Conservation (phyloP, 2,888 invertebrate genomes). For the Chrysotoxum bicinctum region DNA sequence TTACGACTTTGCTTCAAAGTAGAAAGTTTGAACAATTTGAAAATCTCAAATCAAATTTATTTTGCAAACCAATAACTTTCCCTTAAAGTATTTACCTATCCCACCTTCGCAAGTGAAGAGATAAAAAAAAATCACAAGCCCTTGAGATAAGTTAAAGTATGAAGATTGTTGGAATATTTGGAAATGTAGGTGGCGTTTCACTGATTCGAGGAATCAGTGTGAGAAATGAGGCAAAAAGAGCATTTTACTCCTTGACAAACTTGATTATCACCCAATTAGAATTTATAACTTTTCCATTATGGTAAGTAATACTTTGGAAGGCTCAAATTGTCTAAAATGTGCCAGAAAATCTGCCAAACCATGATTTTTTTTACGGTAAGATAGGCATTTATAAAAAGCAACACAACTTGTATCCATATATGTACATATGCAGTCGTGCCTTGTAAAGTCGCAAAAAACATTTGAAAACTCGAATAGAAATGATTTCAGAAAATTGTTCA, state of each 20-base stretch:
- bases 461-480: too few species aligned
- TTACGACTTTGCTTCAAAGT: too few species aligned
- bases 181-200: background rate
- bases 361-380: background rate
- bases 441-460: background rate
- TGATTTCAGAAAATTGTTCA: too few species aligned
- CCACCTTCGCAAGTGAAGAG: background rate
- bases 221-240: conserved; percentile 19
- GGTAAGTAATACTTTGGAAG: conserved; percentile 36
- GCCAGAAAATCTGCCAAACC: background rate
- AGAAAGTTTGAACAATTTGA: background rate
- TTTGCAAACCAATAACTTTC: background rate
- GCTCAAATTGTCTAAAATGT: conserved; percentile 30
- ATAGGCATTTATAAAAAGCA: background rate
- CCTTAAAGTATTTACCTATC: background rate
- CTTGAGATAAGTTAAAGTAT: conserved; percentile 9
- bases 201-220: conserved; percentile 35
- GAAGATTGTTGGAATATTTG: conserved; percentile 10
- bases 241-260: conserved; percentile 32
- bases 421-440: background rate
- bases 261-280: conserved; percentile 57
- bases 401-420: background rate
- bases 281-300: conserved; percentile 53
- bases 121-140: background rate
- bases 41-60: background rate